Base-by-base conservation (phyloP, 1,140 invertebrate genomes). In the Cyclargus thomasi region DNA sequence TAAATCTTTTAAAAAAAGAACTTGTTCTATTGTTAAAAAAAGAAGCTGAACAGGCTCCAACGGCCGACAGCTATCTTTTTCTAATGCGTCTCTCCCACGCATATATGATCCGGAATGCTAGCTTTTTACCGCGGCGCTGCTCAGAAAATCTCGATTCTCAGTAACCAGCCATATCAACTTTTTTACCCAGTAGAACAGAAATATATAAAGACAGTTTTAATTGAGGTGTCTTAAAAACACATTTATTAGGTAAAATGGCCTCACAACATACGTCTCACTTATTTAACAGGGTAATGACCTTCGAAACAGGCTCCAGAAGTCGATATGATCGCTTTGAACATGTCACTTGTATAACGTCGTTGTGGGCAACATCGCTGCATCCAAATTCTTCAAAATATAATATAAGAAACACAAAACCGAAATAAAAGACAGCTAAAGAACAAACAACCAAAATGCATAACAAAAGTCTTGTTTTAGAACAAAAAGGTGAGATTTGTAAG, bases 1-100 rank as follows among this genome's bases (percentile, higher is more conserved):
- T 39, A 39, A 62, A 63, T 63, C 57, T 67, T 35, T 22, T 23
- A 63, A 63, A 71, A 71, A 71, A 71, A 66, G 47, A 69, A 67
- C 70, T 62, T 59, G 70, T 62, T 71, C 67, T 69, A 69, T 71
- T 62, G 67, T 65, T 68, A 35, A 66, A 69, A 70, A 68, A 67
- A 53, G 66, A 65, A 65, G 22, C 5, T 66, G 64, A 67, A 71
- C 67, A 39, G 67, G 70, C 67, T 72, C 55, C 67, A 72, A 72
- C 70, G 64, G 67, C 53, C 64, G 67, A 16, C 39, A 23, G 57
- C 64, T 59, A 21, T 64, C 39, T 70, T 64, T 64, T 64, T 70
- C 53, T 66, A 66, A 67, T 23, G 57, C 57, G 55, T 29, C 55
- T 68, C 67, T 72, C 70, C 70, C 70, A 72, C 70, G 70, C 70